Evolutionary conservation across 2,888 invertebrate genomes (phyloP), one percentile per base, ranked within the genome.

Genomic region (Tyria jacobaeae): DNA sequence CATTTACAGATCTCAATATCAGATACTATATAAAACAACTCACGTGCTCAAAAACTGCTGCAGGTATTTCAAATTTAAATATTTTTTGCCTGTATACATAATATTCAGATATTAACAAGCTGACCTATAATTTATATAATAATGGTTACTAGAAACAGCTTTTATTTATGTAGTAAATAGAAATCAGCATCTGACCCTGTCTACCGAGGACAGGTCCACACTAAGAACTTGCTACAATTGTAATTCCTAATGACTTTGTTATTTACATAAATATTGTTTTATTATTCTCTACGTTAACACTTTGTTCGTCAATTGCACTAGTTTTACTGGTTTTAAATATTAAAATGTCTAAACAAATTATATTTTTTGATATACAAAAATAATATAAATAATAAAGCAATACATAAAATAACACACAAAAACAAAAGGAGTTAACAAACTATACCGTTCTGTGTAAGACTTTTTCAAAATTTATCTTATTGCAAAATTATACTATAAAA

Each of bases 321-420:
- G 51, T 51, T n/a, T 2, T 24, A 51, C 51, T 35, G 35, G 51
- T 51, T 51, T 15, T 3, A 0, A 47, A 47, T 47, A 25, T 24
- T 12, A 47, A 47, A 21, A 47, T 47, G 47, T 47, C 47, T n/a
- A n/a, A n/a, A n/a, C n/a, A n/a, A 47, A 24, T 47, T 47, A 14
- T 47, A 24, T 31, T 27, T 4, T 27, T 31, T 6, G 7, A 31
- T 31, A 31, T 31, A 31, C 7, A 2, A 6, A 6, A 31, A 4
- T 31, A 31, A 31, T 31, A 31, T 15, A 1, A 4, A 15, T 15
- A n/a, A n/a, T n/a, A n/a, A n/a, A n/a, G n/a, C n/a, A n/a, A n/a
- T n/a, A n/a, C n/a, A n/a, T n/a, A n/a, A n/a, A n/a, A n/a, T n/a
- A n/a, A n/a, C n/a, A n/a, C n/a, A n/a, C n/a, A n/a, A n/a, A n/a